phyloP scores from a whole-genome alignment of 2,888 invertebrate species.

The Polyploca ridens region DNA sequence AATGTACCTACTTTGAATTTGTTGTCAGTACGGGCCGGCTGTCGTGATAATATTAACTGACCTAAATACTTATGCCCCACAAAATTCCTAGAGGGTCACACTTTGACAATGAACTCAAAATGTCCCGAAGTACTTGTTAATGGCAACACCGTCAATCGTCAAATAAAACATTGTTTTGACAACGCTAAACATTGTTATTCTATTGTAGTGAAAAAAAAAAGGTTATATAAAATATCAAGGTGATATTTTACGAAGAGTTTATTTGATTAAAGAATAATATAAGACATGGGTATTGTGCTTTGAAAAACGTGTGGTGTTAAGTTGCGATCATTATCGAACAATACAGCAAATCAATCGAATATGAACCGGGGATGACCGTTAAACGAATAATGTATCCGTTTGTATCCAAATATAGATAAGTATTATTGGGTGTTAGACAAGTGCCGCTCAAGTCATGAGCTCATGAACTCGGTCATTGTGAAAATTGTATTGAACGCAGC shows the following conservation, averaged over 20 bases:
- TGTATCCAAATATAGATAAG: constrained; percentile 4
- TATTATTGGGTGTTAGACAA: constrained; percentile 4
- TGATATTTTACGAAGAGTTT: constrained; percentile 33
- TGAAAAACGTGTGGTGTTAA: constrained; percentile 41
- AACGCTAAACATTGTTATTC: constrained; percentile 42
- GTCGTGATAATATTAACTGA: constrained; percentile 56
- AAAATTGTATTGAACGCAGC: constrained; percentile 47
- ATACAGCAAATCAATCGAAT: constrained; percentile 64
- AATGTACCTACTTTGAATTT: constrained; percentile 49
- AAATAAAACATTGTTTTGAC: constrained; percentile 41
- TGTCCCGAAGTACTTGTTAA: constrained; percentile 44
- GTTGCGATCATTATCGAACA: constrained; percentile 61
- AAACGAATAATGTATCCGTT: constrained; percentile 1
- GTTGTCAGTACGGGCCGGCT: constrained; percentile 34
- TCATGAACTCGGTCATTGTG: constrained; percentile 37
- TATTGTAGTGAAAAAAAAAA: constrained; percentile 42
- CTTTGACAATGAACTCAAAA: constrained; percentile 78
- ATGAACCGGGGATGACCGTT: constrained; percentile 30
- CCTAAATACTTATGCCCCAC: constrained; percentile 58
- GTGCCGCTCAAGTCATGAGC: constrained; percentile 10
- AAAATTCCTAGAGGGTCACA: constrained; percentile 56
- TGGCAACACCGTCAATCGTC: constrained; percentile 50
- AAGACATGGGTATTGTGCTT: constrained; percentile 18
- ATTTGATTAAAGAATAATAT: constrained; percentile 23
- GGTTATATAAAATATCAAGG: constrained; percentile 61